Base-by-base conservation (phyloP, 1,140 invertebrate species). In the Zaprionus ornatus region DNA sequence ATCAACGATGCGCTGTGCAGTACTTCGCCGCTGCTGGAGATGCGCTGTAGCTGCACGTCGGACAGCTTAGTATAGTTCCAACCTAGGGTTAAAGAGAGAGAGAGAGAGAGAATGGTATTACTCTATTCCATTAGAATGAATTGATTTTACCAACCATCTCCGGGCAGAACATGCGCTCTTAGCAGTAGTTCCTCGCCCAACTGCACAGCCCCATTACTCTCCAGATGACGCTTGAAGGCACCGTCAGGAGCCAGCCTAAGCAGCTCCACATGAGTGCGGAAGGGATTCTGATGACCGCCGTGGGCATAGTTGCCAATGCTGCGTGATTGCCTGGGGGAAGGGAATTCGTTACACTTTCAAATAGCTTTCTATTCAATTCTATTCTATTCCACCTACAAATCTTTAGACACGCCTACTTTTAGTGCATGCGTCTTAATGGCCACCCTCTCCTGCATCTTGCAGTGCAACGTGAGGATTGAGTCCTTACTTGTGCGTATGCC, bases 171-270 rank as follows among this genome's bases (percentile, higher is more conserved):
- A 54, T 94, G 92, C 17, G 94, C 95, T 40, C 94, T 92, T n/a
- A 96, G 86, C 60, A 95, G 79, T 15, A 96, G 85, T 63, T 95
- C 95, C 82, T 96, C 95, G 9, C 95, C 95, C n/a, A 96, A 82
- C 45, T 94, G 90, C 12, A 96, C 94, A 10, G 94, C 92, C 9
- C 93, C 94, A 40, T 94, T 94, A 3, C 93, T 80, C 68, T 94
- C 93, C 60, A 96, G 92, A 62, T 93, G 93, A 4, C 93, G 88
- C 42, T 94, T 94, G 79, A 94, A 96, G 0, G 90, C 40, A 17
- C 40, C 91, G n/a, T 93, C 91, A 5, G 92, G 91, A 1, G 93
- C 93, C 73, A 93, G 94, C 45, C 95, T 85, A 77, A 95, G 94
- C 0, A 96, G 88, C 40, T 93, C 94, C 9, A 96, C 92, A 54